These are phyloP conservation scores for Brevimyrus niger DNA, from an alignment of 2,113 vertebrate genomes.

Conservation along the genomic window DNA sequence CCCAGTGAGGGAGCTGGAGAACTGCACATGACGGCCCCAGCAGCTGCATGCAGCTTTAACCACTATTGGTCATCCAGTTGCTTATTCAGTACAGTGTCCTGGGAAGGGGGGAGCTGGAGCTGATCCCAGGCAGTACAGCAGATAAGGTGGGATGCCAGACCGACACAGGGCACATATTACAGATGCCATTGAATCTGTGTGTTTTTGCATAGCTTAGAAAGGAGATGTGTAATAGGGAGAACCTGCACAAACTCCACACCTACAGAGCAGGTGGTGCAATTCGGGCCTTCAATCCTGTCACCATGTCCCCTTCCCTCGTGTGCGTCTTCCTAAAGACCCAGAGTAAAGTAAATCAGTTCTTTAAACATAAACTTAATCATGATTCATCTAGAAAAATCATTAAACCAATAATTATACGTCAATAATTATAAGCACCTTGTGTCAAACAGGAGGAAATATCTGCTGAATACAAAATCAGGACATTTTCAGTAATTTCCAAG, in stretches of 20 bases:
- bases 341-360: neutral
- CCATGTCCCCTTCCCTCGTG: neutral
- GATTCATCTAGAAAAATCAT: neutral
- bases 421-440: no score
- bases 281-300: neutral
- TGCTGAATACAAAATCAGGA: neutral
- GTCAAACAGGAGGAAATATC: neutral
- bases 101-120: neutral
- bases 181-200: neutral
- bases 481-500: neutral
- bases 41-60: neutral
- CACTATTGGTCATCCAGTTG: neutral
- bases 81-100: neutral
- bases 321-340: neutral
- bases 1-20: neutral
- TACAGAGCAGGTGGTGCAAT: neutral
- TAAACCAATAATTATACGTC: neutral
- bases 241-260: neutral
- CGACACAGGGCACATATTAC: neutral
- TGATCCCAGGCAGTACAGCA: neutral
- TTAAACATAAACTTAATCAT: neutral
- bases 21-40: neutral
- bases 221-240: neutral
- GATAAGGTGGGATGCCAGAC: neutral
- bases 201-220: neutral